phyloP scores from a whole-genome alignment of 2,888 invertebrate species.

The Chrysomela aeneicollis region DNA sequence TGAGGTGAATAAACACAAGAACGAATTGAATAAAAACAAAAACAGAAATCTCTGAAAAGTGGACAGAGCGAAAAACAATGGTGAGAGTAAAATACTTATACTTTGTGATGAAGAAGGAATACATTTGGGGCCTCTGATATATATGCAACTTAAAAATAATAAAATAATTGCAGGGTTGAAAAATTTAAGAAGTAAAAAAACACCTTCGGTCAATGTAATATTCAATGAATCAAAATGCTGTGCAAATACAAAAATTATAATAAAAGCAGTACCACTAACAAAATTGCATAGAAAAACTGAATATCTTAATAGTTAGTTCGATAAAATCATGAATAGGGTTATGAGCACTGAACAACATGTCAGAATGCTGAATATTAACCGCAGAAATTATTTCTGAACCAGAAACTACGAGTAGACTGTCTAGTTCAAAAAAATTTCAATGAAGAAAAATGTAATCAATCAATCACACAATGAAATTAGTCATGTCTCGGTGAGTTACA shows the following conservation, averaged over 20 bases:
- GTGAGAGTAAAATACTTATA: neutral
- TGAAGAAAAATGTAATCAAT: slow-evolving; percentile 8
- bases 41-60: neutral
- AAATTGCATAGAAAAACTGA: neutral
- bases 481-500: slow-evolving; percentile 6
- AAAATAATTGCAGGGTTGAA: slow-evolving; percentile 12
- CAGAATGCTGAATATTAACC: neutral
- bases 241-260: neutral
- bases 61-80: neutral
- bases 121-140: neutral
- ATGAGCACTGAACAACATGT: neutral
- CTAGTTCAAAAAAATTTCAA: slow-evolving; percentile 2
- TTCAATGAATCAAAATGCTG: neutral
- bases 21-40: neutral
- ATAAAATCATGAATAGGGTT: slow-evolving; percentile 2
- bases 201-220: neutral
- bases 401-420: neutral
- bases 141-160: neutral
- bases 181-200: slow-evolving; percentile 6
- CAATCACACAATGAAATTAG: neutral
- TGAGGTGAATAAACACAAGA: neutral
- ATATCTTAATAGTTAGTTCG: neutral
- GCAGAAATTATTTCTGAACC: neutral
- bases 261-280: neutral
- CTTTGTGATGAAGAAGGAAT: neutral